Evolutionary conservation across 2,797 vertebrate species (phyloP), one percentile per base, ranked within the genome.

Genomic region (Esox masquinongy): DNA sequence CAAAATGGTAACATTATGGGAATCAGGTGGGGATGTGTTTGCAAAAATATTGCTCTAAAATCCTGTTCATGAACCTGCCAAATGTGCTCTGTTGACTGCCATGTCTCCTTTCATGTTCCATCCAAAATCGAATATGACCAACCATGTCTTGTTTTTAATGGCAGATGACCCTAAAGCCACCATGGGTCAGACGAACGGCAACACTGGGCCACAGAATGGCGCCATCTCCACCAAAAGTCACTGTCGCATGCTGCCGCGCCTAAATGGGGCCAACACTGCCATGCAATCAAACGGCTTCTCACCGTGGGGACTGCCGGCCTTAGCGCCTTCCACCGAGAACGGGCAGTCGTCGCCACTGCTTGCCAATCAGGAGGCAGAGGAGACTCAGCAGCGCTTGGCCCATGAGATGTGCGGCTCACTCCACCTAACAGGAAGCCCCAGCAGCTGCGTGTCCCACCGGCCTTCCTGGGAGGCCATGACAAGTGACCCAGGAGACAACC

Each of bases 331-430:
- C 3, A 19, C 70, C 50, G 39, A 56, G 51, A 80, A 79, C 49
- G 77, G 72, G 39, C 74, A 50, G 1, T 3, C 80, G n/a, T 17
- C 80, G 19, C 14, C 81, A 6, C 59, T 34, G 77, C 24, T 83
- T 68, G 12, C 29, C 77, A 77, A 80, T 70, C 83, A 68, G 0
- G 83, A 91, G 59, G 89, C 83, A 0, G 90, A 77, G 0, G 88
- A 85, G 78, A 79, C 82, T 31, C 68, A 1, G 5, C 85, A 1
- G 67, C 24, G 76, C 0, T 34, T 78, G 0, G 66, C 79, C 0
- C 63, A 90, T 0, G 95, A 96, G n/a, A 95, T 95, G 94, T 99
- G 97, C 0, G 97, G 97, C 0, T 96, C 97, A 0, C 93, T 99
- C 17, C 97, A 99, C 61, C 92, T 93, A 74, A 92, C 85, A 0